Evolutionary conservation across 2,113 vertebrate species (phyloP), one percentile per base, ranked within the genome.

Genomic region (Toxostoma redivivum): DNA sequence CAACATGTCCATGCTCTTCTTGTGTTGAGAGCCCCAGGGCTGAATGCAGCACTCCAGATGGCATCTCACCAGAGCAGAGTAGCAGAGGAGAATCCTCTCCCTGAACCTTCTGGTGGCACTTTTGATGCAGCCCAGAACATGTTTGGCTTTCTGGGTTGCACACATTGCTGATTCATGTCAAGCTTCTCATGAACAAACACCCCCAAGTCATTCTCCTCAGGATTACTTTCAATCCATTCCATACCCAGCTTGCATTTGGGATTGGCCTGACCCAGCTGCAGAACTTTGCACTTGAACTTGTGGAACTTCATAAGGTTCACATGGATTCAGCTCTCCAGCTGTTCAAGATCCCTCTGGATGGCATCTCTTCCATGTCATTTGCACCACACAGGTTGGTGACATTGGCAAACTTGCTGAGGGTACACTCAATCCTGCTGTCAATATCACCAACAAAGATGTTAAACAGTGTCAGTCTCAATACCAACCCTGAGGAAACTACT

Each of bases 381-480:
- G 15, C n/a, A 54, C 3, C 27, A 37, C 44, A 37, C 27, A 44
- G 7, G 8, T 37, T 50, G 15, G 17, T 44, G 44, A 50, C 10
- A 6, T 3, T 17, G 11, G 10, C 27, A 65, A 7, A 28, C 15
- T 50, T 73, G 18, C 27, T 58, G 51, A 58, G 22, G 8, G 12
- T 38, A 5, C 15, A 9, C 35, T 28, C 15, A 23, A 14, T 44
- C 15, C 58, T 1, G 1, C 33, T 81, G 44, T 50, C 27, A 44
- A 9, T 28, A 10, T 30, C 44, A 15, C 22, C 23, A 40, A 11
- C 10, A 64, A 31, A 56, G 35, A 18, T 27, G 25, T 40, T n/a
- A 42, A 79, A 54, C 11, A 71, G 7, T 0, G 0, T 8, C 33
- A 18, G 33, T 16, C 37, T 6, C 22, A 44, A 33, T 16, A 58